A percentile compares a stretch with the other conserved stretches of the same genome.
These are phyloP conservation scores for Anagyrus pseudococci DNA, from an alignment of 2,888 invertebrate species.

Conservation along the genomic window DNA sequence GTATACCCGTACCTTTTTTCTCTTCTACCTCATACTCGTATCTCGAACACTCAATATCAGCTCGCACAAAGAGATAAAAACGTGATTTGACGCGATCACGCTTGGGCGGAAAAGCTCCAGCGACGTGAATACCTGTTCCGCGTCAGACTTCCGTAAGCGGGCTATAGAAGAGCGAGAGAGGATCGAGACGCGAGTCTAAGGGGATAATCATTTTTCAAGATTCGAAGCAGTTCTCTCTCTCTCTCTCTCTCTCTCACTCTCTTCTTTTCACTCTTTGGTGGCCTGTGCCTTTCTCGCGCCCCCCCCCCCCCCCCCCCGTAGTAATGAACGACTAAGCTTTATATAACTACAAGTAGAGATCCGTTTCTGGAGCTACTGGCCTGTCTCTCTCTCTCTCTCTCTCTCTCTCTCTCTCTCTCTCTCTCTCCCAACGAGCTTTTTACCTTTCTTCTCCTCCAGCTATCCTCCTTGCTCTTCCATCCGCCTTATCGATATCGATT, in stretches of 20 bases:
- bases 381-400: slow-evolving; percentile 1
- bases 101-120: too few relatives aligned
- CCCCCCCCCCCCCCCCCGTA: slow-evolving; percentile 1
- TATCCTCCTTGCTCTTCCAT: neutral
- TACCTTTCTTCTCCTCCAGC: slow-evolving; percentile 7
- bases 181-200: neutral
- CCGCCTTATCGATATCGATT: slow-evolving; percentile 46
- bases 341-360: slow-evolving; percentile 34
- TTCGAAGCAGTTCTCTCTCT: neutral
- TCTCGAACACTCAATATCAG: too few relatives aligned
- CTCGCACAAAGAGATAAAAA: too few relatives aligned
- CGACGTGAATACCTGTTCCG: too few relatives aligned
- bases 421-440: too few relatives aligned
- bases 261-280: too few relatives aligned
- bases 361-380: too few relatives aligned
- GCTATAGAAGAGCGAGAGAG: neutral
- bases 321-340: slow-evolving; percentile 42
- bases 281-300: neutral
- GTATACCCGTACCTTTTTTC: too few relatives aligned
- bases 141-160: too few relatives aligned
- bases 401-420: too few relatives aligned
- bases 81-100: too few relatives aligned
- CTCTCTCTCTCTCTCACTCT: neutral
- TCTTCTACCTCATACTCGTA: too few relatives aligned
- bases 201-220: slow-evolving; percentile 41